phyloP scores from a whole-genome alignment of 2,888 invertebrate genomes.

The Yponomeuta sedellus region DNA sequence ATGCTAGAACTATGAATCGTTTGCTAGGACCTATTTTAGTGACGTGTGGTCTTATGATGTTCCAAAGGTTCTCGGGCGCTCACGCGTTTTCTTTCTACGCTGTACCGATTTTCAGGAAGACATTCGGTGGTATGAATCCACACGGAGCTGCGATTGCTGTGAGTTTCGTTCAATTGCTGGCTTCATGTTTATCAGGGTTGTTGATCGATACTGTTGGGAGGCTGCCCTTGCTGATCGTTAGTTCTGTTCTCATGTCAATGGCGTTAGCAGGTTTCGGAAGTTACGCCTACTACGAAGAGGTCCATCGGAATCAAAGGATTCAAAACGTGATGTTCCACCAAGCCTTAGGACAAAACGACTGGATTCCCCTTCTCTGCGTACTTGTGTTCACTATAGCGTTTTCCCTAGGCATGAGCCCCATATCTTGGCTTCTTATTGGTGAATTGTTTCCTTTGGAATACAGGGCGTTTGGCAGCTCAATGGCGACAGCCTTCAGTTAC shows the following conservation, averaged over 20 bases:
- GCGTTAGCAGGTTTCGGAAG: conserved; percentile 91
- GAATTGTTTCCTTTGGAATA: conserved; percentile 90
- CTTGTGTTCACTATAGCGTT: conserved; percentile 90
- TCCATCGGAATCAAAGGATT: conserved; percentile 74
- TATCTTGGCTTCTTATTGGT: conserved; percentile 89
- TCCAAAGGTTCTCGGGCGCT: conserved; percentile 89
- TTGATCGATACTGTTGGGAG: conserved; percentile 92
- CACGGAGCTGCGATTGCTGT: conserved; percentile 91
- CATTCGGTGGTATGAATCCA: conserved; percentile 87
- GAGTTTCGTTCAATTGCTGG: conserved; percentile 89
- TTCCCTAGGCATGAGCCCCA: conserved; percentile 91
- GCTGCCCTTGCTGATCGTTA: conserved; percentile 87
- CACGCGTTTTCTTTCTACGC: conserved; percentile 91
- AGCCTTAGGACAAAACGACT: conserved; percentile 80
- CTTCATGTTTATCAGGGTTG: conserved; percentile 87
- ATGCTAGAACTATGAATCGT: conserved; percentile 65
- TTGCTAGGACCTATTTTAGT: conserved; percentile 85
- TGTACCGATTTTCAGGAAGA: conserved; percentile 90
- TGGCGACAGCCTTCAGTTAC: conserved; percentile 91
- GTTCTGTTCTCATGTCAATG: conserved; percentile 89
- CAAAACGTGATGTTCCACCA: conserved; percentile 72
- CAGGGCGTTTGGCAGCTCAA: conserved; percentile 90
- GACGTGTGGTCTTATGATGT: conserved; percentile 91
- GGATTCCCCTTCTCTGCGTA: conserved; percentile 90
- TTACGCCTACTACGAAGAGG: conserved; percentile 87